phyloP scores from a whole-genome alignment of 92 coral and sea anemone species.

The Zoanthus sansibaricus region DNA sequence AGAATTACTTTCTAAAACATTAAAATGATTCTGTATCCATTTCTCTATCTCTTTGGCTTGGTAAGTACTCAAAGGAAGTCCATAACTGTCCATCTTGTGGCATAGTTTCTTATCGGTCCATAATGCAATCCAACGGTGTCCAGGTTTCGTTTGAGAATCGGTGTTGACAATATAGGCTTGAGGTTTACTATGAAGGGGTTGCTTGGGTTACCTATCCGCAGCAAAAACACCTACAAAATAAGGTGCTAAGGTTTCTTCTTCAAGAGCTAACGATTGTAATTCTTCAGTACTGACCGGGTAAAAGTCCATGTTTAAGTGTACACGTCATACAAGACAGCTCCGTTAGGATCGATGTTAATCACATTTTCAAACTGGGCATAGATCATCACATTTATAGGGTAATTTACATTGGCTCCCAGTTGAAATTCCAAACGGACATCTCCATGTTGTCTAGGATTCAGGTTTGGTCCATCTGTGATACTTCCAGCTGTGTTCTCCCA shows the following conservation, averaged over 20 bases:
- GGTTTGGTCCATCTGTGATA: conserved; percentile 1
- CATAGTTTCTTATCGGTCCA: background rate
- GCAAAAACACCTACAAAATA: conserved; percentile 9
- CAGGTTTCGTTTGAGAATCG: conserved; percentile 1
- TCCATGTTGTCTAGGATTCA: conserved; percentile 35
- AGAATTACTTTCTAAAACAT: background rate
- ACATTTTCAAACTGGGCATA: conserved; percentile 9
- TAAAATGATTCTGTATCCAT: background rate
- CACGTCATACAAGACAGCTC: conserved; percentile 4
- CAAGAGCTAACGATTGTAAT: background rate
- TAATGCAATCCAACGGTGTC: conserved; percentile 14
- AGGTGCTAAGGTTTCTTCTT: background rate
- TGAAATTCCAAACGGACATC: background rate
- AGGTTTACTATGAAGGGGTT: background rate
- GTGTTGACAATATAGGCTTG: conserved; percentile 28
- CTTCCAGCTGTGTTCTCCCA: conserved; percentile 21
- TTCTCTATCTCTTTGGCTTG: background rate
- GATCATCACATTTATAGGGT: background rate
- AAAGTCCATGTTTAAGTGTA: conserved; percentile 7
- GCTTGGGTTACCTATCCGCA: conserved; percentile 10
- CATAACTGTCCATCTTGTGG: conserved; percentile 24
- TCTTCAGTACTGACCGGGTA: background rate
- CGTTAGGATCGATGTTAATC: conserved; percentile 19
- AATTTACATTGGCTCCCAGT: background rate
- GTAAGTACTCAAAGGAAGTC: conserved; percentile 4